Evolutionary conservation across 2,888 invertebrate genomes (phyloP), one percentile per base, ranked within the genome.

Genomic region (Xestia sexstrigata): DNA sequence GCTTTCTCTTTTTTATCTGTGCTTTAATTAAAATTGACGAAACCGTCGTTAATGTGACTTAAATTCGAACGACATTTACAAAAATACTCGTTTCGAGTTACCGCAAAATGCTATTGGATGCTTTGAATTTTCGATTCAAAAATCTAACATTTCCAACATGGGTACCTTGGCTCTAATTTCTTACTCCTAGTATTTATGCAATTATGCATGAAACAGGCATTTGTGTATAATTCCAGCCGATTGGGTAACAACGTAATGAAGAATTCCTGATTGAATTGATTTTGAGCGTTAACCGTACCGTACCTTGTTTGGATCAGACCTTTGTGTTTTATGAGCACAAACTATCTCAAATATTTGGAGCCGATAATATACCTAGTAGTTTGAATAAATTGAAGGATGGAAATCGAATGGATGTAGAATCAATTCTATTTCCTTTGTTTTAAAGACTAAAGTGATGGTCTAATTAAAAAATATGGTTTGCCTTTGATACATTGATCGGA

Each of bases 261-360:
- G 62, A 62, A 79, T 73, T 74, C 35, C 11, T 17, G 39, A 47
- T 49, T 62, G 23, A 63, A 79, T 82, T 81, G 55, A 65, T 72
- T 72, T 78, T 23, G 55, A 42, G n/a, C 49, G 2, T 20, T 81
- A 60, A n/a, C n/a, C n/a, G n/a, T 47, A 42, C 23, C 2, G 42
- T 39, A 42, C 30, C 17, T 62, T 17, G 62, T 63, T 78, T 47
- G 52, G 26, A 63, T 9, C 35, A 23, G 15, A 15, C 45, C 80
- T 63, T 80, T 80, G 72, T 52, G 35, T 4, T n/a, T 49, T 20
- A 58, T 79, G 79, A n/a, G 26, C 62, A n/a, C 35, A 26, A 45
- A 35, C 23, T 52, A 78, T 71, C 9, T 63, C 45, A 39, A 63
- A 26, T 63, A 70, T 80, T 60, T 52, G 15, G 35, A 47, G 15